Conservation (phyloP, 2,888 invertebrate genomes). For the Marasmarcha lunaedactyla region DNA sequence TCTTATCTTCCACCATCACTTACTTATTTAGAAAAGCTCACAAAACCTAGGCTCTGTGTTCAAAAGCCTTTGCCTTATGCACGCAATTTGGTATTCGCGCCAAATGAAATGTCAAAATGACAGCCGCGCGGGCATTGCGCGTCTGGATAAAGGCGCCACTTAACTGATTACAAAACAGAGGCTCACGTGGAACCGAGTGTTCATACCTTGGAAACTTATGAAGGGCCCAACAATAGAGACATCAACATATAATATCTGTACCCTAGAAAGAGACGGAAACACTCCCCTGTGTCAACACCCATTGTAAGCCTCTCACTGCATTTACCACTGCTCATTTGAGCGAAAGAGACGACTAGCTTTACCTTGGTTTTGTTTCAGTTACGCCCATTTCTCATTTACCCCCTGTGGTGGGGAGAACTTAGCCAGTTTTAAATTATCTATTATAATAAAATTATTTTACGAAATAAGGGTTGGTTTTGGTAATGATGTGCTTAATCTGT, state of each 20-base stretch:
- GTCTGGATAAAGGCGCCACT: constrained; percentile 60
- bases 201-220: constrained; percentile 55
- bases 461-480: constrained; percentile 67
- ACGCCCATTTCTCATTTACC: constrained; percentile 58
- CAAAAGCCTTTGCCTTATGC: constrained; percentile 21
- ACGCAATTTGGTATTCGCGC: constrained; percentile 38
- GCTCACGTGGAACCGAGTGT: constrained; percentile 61
- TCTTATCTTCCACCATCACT: constrained; percentile 48
- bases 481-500: constrained; percentile 64
- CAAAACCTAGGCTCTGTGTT: constrained; percentile 27
- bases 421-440: constrained; percentile 69
- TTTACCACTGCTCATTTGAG: constrained; percentile 63
- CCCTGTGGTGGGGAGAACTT: constrained; percentile 57
- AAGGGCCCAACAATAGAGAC: constrained; percentile 38
- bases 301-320: constrained; percentile 63
- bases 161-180: constrained; percentile 66
- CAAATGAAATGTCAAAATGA: constrained; percentile 64
- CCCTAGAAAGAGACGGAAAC: constrained; percentile 35
- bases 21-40: constrained; percentile 21
- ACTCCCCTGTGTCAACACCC: constrained; percentile 42
- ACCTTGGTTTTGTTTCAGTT: constrained; percentile 40
- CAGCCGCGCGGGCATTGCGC: constrained; percentile 57
- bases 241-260: neutral
- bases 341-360: constrained; percentile 46
- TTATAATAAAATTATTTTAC: constrained; percentile 68